A percentile compares a stretch with the other conserved stretches of the same genome.
phyloP scores from a whole-genome alignment of 2,113 vertebrate species.

The Gnathonemus echidnorhynchus region DNA sequence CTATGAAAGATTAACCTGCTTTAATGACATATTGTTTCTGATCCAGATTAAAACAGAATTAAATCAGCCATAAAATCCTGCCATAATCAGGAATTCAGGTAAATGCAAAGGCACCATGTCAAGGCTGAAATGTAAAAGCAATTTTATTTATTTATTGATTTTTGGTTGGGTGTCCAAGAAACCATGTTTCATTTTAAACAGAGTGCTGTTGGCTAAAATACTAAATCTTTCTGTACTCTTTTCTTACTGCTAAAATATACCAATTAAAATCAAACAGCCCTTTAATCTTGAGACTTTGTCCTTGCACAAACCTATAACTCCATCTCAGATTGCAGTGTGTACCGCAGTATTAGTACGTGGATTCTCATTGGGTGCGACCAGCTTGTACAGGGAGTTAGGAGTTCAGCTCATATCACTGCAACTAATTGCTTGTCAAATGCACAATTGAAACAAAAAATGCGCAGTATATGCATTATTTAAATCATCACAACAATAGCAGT shows the following conservation, averaged over 20 bases:
- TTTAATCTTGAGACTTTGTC: conserved; percentile 11
- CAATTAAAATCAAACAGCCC: conserved; percentile 17
- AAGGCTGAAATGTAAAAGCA: conserved; percentile 22
- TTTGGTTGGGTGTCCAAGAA: conserved; percentile 12
- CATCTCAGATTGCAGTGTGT: not conserved
- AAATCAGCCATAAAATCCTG: conserved; percentile 15
- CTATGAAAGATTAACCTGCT: conserved; percentile 1
- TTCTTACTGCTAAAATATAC: not conserved
- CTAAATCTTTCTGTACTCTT: not conserved
- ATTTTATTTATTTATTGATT: not conserved
- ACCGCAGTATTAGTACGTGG: not conserved
- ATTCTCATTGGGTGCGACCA: not conserved
- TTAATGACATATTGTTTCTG: not conserved
- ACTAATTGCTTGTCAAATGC: not conserved
- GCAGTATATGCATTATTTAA: conserved; percentile 15
- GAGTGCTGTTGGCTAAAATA: not conserved
- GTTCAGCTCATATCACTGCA: not conserved
- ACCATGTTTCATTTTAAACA: not conserved
- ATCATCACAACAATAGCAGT: not conserved
- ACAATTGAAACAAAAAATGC: not conserved
- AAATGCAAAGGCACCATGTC: conserved; percentile 24
- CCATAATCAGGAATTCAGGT: not conserved
- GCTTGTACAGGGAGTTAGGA: not conserved
- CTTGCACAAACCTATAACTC: not conserved
- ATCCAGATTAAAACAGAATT: conserved; percentile 7